These are phyloP conservation scores for Lordiphosa stackelbergi DNA, from an alignment of 1,140 invertebrate species.

Conservation along the genomic window DNA sequence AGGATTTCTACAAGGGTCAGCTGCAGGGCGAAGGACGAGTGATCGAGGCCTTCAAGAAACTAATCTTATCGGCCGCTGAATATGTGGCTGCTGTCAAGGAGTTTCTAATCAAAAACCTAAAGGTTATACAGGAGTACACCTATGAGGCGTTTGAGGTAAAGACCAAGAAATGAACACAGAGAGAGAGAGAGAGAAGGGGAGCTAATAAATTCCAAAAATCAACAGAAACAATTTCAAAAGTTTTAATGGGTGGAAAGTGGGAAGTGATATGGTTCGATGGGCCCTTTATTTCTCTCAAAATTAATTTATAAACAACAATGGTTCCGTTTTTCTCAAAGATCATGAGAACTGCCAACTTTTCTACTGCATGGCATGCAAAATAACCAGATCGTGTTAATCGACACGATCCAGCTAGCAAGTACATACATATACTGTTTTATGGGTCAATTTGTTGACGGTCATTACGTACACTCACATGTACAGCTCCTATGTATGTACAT, in stretches of 20 bases:
- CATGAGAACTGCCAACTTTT: no score
- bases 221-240: no score
- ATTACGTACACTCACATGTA: conserved; percentile 25
- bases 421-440: conserved; percentile 38
- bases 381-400: conserved; percentile 29
- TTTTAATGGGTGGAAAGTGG: no score
- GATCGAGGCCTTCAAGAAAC: conserved; percentile 50
- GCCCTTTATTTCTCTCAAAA: no score
- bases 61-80: conserved; percentile 36
- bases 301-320: no score
- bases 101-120: conserved; percentile 50
- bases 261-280: no score
- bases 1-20: conserved; percentile 30
- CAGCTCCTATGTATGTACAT: conserved; percentile 1
- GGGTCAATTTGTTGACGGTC: conserved; percentile 62
- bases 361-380: conserved; percentile 30
- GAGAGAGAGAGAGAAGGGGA: no score
- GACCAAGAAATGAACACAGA: not conserved
- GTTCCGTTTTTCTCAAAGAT: no score
- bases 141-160: conserved; percentile 39
- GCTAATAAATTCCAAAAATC: no score
- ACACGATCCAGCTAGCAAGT: no score
- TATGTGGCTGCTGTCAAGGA: conserved; percentile 51
- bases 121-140: conserved; percentile 37
- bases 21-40: conserved; percentile 48